Conservation (phyloP, 2,113 vertebrate species). For the Nothobranchius kuhntae region DNA sequence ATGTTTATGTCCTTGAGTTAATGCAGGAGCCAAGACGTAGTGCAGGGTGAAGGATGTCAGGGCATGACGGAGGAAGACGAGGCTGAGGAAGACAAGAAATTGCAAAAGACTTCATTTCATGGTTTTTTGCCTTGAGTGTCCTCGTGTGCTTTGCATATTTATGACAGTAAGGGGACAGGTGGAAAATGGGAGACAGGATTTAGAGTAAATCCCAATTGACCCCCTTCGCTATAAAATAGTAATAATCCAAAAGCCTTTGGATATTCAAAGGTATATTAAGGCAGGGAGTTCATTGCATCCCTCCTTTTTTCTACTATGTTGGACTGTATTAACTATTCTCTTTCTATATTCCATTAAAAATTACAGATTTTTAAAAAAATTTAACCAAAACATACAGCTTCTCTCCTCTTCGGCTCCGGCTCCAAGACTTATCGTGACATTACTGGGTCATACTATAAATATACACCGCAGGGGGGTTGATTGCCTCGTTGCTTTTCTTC, state of each 20-base stretch:
- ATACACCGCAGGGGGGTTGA: constrained; percentile 40
- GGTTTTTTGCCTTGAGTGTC: constrained; percentile 60
- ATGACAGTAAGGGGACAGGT: constrained; percentile 50
- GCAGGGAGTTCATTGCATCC: constrained; percentile 30
- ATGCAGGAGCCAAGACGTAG: constrained; percentile 11
- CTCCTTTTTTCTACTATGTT: constrained; percentile 10
- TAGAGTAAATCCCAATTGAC: constrained; percentile 64
- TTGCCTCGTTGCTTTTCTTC: constrained; percentile 36
- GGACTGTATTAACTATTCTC: constrained; percentile 1
- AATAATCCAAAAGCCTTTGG: constrained; percentile 56
- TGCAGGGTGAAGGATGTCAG: constrained; percentile 11
- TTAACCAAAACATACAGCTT: constrained; percentile 2
- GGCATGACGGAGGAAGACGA: constrained; percentile 13
- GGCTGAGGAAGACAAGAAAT: constrained; percentile 21
- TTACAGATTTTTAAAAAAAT: not conserved
- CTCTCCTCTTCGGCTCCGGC: not conserved
- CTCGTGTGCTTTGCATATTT: constrained; percentile 65
- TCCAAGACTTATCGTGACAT: constrained; percentile 57
- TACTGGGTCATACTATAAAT: constrained; percentile 69
- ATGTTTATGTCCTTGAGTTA: constrained; percentile 30
- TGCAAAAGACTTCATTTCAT: constrained; percentile 51
- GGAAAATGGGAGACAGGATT: constrained; percentile 58
- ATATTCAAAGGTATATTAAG: constrained; percentile 65
- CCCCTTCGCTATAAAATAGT: constrained; percentile 53
- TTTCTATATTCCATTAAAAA: constrained; percentile 8